Evolutionary conservation across 2,797 vertebrate species (phyloP).

Genomic region (Sebastes taczanowskii): DNA sequence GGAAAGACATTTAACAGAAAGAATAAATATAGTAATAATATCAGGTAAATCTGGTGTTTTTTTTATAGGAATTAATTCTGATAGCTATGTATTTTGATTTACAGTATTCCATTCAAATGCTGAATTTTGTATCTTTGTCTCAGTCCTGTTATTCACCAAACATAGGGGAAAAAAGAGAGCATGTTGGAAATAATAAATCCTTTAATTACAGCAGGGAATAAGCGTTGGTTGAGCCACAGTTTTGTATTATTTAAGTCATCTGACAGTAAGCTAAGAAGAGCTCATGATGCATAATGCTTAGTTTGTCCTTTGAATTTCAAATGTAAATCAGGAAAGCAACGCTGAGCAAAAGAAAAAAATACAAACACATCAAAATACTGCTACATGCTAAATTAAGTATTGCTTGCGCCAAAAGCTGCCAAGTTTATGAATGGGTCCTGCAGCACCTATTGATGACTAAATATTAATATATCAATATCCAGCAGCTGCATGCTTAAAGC

Average conservation of each 20-base stretch:
- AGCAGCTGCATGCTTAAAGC: slow-evolving; percentile 31
- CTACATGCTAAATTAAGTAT: background rate
- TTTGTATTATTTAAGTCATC: slow-evolving; percentile 27
- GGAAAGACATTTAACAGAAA: background rate
- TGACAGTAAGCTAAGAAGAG: slow-evolving; percentile 13
- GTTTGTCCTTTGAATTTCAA: background rate
- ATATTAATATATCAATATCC: background rate
- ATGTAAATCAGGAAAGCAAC: background rate
- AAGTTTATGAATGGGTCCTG: background rate
- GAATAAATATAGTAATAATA: background rate
- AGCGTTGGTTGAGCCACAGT: slow-evolving; percentile 3
- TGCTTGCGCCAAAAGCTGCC: background rate
- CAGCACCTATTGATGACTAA: background rate
- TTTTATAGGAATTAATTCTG: background rate
- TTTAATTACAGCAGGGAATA: background rate
- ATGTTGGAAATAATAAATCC: background rate
- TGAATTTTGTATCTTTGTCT: background rate
- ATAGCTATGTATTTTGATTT: background rate
- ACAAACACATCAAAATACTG: background rate
- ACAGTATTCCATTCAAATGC: too few species aligned
- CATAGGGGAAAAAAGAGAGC: background rate
- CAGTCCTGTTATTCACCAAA: slow-evolving; percentile 12
- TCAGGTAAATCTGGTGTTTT: background rate
- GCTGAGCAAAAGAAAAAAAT: background rate
- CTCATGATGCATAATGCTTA: slow-evolving; percentile 4